Evolutionary conservation across 2,888 invertebrate genomes (phyloP), one percentile per base, ranked within the genome.

Genomic region (Conus canariensis): DNA sequence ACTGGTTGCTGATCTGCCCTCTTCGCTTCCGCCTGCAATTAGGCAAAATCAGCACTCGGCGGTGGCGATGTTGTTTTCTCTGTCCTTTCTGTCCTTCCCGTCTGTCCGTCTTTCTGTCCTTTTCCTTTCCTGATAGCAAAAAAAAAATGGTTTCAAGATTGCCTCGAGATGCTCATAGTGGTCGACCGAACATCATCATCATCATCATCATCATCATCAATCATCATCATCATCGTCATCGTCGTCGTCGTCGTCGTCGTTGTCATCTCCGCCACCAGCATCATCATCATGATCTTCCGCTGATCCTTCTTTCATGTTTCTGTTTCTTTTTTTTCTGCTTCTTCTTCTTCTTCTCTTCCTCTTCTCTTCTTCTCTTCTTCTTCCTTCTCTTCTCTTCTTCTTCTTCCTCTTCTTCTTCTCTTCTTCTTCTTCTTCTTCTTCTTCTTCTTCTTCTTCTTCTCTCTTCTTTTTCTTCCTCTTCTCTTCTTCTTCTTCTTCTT

Each of bases 1-100:
- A 10, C 60, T 64, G 22, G 70, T 22, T n/a, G 22, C 19, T n/a
- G 30, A 45, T 67, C 67, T 19, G 67, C 85, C 85, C 82, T 58
- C 22, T 30, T 64, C 12, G 89, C 89, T 89, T 89, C 89, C 89
- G 85, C 64, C 85, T 82, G 89, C 85, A 89, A 89, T 89, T 89
- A 89, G 70, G 19, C 67, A 22, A 83, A 89, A 83, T 64, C 82
- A 89, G 88, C 88, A 88, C 60, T 83, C 85, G 14, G 64, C 45
- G 89, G 58, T 45, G n/a, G n/a, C 25, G 25, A 10, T 77, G 25
- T 7, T 77, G n/a, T 22, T 22, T 77, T 30, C 45, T 45, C 45
- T 45, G 45, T 45, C 45, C 45, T 45, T 45, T 45, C 45, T 45
- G 45, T 4, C 45, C 45, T 45, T 45, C 45, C 45, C 4, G 45